Evolutionary conservation across 2,113 vertebrate genomes (phyloP).

Genomic region (Pseudolaguvia tuberculata): DNA sequence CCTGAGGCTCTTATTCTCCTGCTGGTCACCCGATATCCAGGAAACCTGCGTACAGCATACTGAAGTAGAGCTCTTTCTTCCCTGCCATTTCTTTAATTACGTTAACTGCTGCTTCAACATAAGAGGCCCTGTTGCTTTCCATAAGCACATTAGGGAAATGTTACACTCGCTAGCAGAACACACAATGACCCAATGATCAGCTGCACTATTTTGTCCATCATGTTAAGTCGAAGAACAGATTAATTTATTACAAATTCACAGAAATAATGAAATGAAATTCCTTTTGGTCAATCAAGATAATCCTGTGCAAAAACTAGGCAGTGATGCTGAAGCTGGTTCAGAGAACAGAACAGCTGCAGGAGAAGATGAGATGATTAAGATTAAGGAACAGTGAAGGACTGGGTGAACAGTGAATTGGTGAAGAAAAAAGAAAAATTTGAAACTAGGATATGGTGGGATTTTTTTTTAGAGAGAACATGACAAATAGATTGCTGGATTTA

Average conservation of each 20-base stretch:
- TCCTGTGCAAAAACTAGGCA: neutral
- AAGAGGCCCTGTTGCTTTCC: neutral
- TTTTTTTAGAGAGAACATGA: neutral
- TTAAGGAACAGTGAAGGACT: too few relatives aligned
- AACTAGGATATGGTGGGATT: neutral
- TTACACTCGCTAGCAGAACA: neutral
- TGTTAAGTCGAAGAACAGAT: neutral
- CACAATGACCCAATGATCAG: too few relatives aligned
- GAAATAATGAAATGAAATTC: neutral
- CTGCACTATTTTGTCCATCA: neutral
- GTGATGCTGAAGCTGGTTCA: neutral
- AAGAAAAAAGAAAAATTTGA: neutral
- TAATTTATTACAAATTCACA: too few relatives aligned
- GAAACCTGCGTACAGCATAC: neutral
- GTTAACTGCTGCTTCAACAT: neutral
- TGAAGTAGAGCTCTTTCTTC: neutral
- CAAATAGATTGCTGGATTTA: neutral
- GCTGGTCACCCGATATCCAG: constrained; percentile 31
- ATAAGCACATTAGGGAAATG: constrained; percentile 2
- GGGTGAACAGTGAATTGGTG: neutral
- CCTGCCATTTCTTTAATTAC: neutral
- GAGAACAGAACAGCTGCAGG: neutral
- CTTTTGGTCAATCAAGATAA: neutral
- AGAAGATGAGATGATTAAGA: neutral
- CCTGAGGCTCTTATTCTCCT: constrained; percentile 20